Conservation (phyloP, 2,797 vertebrate genomes). For the Cacajao melanocephalus region DNA sequence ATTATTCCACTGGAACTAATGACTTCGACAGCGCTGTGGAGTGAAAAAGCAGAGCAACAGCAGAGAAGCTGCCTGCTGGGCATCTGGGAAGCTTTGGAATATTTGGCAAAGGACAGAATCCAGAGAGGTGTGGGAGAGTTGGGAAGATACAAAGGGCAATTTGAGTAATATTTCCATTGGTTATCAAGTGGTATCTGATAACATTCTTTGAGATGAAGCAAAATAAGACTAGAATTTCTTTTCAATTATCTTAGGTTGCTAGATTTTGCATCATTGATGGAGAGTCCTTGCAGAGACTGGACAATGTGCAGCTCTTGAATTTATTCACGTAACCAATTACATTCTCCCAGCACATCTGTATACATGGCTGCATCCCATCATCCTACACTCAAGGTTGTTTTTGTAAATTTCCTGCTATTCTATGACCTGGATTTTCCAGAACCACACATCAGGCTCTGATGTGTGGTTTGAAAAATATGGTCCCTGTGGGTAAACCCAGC, state of each 20-base stretch:
- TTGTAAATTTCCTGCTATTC: conserved; percentile 13
- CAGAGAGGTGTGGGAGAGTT: neutral
- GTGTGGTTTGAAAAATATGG: conserved; percentile 53
- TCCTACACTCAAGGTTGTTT: neutral
- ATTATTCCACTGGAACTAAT: neutral
- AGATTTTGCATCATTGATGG: neutral
- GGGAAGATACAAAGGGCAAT: neutral
- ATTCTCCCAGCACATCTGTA: neutral
- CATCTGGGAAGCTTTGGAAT: neutral
- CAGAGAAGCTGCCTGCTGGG: neutral
- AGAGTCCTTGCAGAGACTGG: neutral
- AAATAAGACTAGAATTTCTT: neutral
- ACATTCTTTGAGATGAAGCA: neutral
- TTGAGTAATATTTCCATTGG: neutral
- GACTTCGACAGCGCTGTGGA: neutral
- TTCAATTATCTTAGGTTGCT: neutral
- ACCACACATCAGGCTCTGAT: neutral
- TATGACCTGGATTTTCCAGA: conserved; percentile 58
- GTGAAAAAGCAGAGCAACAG: neutral
- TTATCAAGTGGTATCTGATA: neutral
- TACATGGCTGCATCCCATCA: neutral
- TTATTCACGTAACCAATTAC: neutral
- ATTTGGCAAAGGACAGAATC: neutral
- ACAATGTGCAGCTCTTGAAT: neutral
- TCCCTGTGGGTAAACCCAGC: neutral